Base-by-base conservation (phyloP, 2,888 invertebrate genomes). In the Neuroscelio doddi region DNA sequence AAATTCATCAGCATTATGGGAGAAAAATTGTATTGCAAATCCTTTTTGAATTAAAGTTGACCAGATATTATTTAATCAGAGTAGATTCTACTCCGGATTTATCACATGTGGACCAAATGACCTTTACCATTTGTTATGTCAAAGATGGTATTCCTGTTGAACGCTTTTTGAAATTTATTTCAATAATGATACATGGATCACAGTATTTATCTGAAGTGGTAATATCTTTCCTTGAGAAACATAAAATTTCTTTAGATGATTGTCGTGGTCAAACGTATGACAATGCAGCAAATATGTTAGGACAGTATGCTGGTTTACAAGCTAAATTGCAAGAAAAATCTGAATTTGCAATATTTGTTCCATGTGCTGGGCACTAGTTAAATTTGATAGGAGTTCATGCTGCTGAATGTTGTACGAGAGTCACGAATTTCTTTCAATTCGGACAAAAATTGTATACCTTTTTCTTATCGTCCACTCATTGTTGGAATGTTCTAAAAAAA, bases 31-130 rank as follows among this genome's bases (percentile, higher is more conserved):
- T n/a, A n/a, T n/a, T n/a, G n/a, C n/a, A n/a, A n/a, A n/a, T n/a
- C n/a, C n/a, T n/a, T n/a, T n/a, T n/a, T n/a, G n/a, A n/a, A n/a
- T n/a, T n/a, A n/a, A n/a, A n/a, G n/a, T n/a, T n/a, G n/a, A n/a
- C 34, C 34, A 7, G 21, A n/a, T 47, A 47, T 49, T 49, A 26
- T 26, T 17, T 15, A 12, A 49, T 49, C 16, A 51, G 41, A 14
- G 41, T 51, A 12, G 51, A 41, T 30, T 41, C 41, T 14, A 51
- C 51, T 14, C 51, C 51, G 1, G 30, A 51, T 41, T 17, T 41
- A 12, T 51, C 51, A 1, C 51, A 52, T 26, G 44, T 32, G 32
- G 52, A 51, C n/a, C 51, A 51, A 32, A 21, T 41, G n/a, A 42
- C 30, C n/a, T 51, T 42, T 32, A 51, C 42, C 21, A 4, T 51